Evolutionary conservation across 2,797 vertebrate genomes (phyloP), one percentile per base, ranked within the genome.

Genomic region (Yasuhikotakia modesta): DNA sequence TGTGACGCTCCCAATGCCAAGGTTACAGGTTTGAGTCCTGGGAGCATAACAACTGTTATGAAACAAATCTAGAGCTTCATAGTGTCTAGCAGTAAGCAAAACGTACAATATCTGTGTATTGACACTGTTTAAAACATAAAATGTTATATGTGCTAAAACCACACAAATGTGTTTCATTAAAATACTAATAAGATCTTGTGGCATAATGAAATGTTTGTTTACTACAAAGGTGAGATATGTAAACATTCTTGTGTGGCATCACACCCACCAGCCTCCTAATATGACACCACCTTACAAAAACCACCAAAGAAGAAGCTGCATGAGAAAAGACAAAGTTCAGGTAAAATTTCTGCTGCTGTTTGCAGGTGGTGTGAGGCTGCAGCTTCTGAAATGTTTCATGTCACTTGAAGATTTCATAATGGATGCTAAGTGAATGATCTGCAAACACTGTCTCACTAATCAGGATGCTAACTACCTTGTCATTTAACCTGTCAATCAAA

Each of bases 391-490:
- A 79, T 79, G 63, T 46, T 67, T 73, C 69, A 84, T 79, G 65
- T 68, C 58, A 48, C 52, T 50, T 27, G 76, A 66, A 69, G 55
- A 79, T 81, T 52, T 73, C 48, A 46, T 67, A 76, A 67, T 67
- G 22, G 63, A 46, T 76, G 55, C 63, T 32, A 35, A 76, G 57
- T 63, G 1, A 4, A 30, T 76, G 53, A 74, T 81, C 79, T 48
- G 61, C 70, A 76, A 79, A 76, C 78, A 79, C 57, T 60, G 67
- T 64, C 64, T 79, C 73, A 70, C 82, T 65, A 81, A 84, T 84
- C 78, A 73, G 30, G 53, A 79, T 39, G 73, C 78, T 84, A 80
- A 84, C 79, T 81, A 76, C 50, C 58, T 79, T 77, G 73, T 58
- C 21, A 46, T 79, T 84, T 53, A 71, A 52, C 61, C 35, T 66